Conservation (phyloP, 2,113 vertebrate species). For the Bufo bufo region DNA sequence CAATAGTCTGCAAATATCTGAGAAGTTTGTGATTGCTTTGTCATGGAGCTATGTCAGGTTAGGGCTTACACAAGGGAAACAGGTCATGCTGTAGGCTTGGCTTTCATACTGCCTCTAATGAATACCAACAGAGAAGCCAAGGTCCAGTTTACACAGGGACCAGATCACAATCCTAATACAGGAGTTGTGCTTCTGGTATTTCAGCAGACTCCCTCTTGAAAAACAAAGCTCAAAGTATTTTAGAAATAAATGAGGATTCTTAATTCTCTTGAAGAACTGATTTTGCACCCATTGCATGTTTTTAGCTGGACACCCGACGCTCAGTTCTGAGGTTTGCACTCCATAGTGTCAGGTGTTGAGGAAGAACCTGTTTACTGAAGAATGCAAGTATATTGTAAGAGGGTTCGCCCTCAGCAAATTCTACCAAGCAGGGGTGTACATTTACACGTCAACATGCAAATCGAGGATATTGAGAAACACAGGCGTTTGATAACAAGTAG, state of each 20-base stretch:
- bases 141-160: neutral
- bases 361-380: constrained; percentile 48
- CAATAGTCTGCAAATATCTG: too few relatives aligned
- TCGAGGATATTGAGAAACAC: neutral
- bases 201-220: neutral
- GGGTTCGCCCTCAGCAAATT: constrained; percentile 24
- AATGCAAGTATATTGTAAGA: constrained; percentile 24
- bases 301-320: neutral
- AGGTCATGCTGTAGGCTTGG: neutral
- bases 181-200: neutral
- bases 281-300: neutral
- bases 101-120: neutral
- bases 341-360: neutral
- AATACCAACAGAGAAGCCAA: neutral
- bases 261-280: neutral
- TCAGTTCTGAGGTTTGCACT: neutral
- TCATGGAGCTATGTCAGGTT: too few relatives aligned
- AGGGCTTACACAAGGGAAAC: too few relatives aligned
- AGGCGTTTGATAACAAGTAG: neutral
- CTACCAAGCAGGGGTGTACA: neutral
- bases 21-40: too few relatives aligned
- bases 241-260: too few relatives aligned
- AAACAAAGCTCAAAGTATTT: too few relatives aligned
- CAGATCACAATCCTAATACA: neutral
- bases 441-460: constrained; percentile 19